A percentile compares a stretch with the other conserved stretches of the same genome.
Conservation (phyloP, 2,888 invertebrate genomes). For the Drosophila austrosaltans region DNA sequence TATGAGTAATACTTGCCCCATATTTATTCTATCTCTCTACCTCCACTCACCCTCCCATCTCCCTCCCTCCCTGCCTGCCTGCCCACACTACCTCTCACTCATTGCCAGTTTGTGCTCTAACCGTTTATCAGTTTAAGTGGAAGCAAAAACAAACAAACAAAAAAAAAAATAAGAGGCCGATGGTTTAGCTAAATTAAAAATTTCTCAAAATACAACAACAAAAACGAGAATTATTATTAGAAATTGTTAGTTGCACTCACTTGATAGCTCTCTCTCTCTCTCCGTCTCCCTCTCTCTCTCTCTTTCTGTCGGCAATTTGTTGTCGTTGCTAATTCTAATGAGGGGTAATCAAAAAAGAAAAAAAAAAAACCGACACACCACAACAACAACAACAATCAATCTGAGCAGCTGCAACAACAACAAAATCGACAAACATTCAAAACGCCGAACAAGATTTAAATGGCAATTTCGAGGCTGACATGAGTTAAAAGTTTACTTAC, state of each 20-base stretch:
- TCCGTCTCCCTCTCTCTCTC: not conserved
- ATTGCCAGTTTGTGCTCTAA: not conserved
- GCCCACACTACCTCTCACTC: not conserved
- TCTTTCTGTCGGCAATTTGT: slow-evolving; percentile 9
- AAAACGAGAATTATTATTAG: slow-evolving; percentile 61
- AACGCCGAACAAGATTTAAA: slow-evolving; percentile 50
- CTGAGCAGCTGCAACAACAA: slow-evolving; percentile 40
- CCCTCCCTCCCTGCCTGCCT: no score
- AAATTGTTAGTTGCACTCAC: slow-evolving; percentile 29
- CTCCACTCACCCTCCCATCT: no score
- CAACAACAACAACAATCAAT: not conserved
- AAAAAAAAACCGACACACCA: not conserved
- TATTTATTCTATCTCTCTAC: slow-evolving; percentile 18
- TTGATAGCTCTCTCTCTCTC: not conserved
- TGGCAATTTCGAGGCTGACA: slow-evolving; percentile 39
- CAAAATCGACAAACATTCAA: slow-evolving; percentile 27
- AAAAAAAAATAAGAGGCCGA: slow-evolving; percentile 4
- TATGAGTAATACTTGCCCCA: slow-evolving; percentile 56
- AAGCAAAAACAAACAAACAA: slow-evolving; percentile 29
- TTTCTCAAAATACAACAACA: slow-evolving; percentile 30
- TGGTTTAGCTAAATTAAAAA: slow-evolving; percentile 59
- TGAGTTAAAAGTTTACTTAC: slow-evolving; percentile 42
- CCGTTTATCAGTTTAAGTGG: slow-evolving; percentile 43
- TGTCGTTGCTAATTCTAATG: slow-evolving; percentile 46
- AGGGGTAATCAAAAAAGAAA: slow-evolving; percentile 54